phyloP scores from a whole-genome alignment of 1,140 invertebrate genomes.

The Drosophila micromelanica region DNA sequence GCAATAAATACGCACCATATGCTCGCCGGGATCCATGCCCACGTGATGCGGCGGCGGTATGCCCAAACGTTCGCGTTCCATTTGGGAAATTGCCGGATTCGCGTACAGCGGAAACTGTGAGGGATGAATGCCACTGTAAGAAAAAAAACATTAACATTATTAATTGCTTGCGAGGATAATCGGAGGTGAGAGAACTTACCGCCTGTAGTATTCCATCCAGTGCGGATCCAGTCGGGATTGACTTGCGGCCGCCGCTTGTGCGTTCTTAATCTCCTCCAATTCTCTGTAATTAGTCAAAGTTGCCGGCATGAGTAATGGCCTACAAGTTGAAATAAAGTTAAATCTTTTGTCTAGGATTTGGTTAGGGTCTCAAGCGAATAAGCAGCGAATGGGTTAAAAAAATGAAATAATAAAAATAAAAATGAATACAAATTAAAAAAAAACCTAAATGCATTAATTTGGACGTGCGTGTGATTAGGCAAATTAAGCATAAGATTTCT shows the following conservation, averaged over 20 bases:
- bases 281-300: constrained; percentile 85
- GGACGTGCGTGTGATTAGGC: constrained; percentile 38
- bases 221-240: constrained; percentile 92
- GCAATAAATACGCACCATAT: constrained; percentile 85
- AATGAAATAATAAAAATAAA: too few species aligned
- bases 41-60: constrained; percentile 88
- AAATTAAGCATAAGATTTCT: constrained; percentile 20
- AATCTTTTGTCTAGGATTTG: constrained; percentile 31
- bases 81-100: constrained; percentile 89
- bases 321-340: constrained; percentile 11
- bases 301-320: constrained; percentile 11
- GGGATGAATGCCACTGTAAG: constrained; percentile 86
- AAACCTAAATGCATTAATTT: constrained; percentile 42
- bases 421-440: too few species aligned
- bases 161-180: not conserved
- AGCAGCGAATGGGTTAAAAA: constrained; percentile 30
- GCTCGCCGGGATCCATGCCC: constrained; percentile 86
- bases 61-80: constrained; percentile 94
- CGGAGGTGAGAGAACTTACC: constrained; percentile 81
- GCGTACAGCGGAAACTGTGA: constrained; percentile 87
- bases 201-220: constrained; percentile 95
- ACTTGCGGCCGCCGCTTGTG: constrained; percentile 85
- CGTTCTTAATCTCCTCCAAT: constrained; percentile 93
- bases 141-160: constrained; percentile 22
- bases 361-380: constrained; percentile 46